phyloP scores from a whole-genome alignment of 2,888 invertebrate species.

The Leucozona laternaria region DNA sequence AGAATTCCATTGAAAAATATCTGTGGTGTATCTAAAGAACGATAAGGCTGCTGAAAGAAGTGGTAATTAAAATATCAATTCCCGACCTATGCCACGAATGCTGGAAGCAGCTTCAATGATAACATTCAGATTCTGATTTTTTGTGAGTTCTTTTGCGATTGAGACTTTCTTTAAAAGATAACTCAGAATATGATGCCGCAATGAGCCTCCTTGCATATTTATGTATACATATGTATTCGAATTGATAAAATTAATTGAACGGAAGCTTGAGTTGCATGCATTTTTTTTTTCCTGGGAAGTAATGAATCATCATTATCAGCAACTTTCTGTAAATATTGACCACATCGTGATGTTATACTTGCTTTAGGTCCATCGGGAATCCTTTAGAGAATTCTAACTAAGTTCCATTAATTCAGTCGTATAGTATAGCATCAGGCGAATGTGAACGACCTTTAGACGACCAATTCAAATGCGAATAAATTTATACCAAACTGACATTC shows the following conservation, averaged over 20 bases:
- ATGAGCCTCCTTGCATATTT: not conserved
- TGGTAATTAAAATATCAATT: constrained; percentile 18
- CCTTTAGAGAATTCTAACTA: not conserved
- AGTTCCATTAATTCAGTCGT: too few species aligned
- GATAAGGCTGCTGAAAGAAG: not conserved
- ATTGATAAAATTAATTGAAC: constrained; percentile 9
- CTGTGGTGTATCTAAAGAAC: not conserved
- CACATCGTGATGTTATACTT: not conserved
- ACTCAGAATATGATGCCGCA: not conserved
- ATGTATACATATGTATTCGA: too few species aligned
- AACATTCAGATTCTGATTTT: not conserved
- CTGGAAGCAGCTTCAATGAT: not conserved
- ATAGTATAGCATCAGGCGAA: not conserved
- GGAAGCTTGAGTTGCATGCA: not conserved
- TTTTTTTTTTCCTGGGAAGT: not conserved
- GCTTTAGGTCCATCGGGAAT: not conserved
- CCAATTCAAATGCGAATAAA: not conserved
- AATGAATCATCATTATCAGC: not conserved
- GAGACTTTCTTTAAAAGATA: not conserved
- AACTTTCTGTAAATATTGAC: not conserved
- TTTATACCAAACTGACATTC: not conserved
- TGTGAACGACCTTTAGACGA: not conserved
- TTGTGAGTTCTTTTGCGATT: not conserved
- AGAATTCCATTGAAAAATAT: constrained; percentile 12
- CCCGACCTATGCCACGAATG: constrained; percentile 25